Evolutionary conservation across 2,888 invertebrate genomes (phyloP).

Genomic region (Entomobrya proxima): DNA sequence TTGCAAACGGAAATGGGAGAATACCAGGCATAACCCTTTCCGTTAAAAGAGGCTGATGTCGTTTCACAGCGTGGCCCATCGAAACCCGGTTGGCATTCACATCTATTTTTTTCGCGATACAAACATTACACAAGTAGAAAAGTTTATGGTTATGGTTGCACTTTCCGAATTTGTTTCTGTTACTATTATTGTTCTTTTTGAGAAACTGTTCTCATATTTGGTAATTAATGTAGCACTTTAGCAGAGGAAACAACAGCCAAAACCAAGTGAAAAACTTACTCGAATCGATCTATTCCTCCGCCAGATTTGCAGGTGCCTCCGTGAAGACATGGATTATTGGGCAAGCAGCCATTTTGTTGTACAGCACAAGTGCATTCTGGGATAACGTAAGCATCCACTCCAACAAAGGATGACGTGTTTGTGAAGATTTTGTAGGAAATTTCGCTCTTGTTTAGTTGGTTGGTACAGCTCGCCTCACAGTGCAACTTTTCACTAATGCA

Average conservation of each 20-base stretch:
- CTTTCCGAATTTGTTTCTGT: slow-evolving; percentile 1
- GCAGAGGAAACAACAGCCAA: not conserved
- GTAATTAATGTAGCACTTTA: slow-evolving; percentile 28
- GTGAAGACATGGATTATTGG: slow-evolving; percentile 76
- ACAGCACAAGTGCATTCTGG: slow-evolving; percentile 79
- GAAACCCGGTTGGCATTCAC: slow-evolving; percentile 88
- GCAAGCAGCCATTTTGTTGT: slow-evolving; percentile 77
- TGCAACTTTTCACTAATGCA: slow-evolving; percentile 88
- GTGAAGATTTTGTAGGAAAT: slow-evolving; percentile 91
- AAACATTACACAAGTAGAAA: slow-evolving; percentile 21
- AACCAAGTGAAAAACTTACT: slow-evolving; percentile 47
- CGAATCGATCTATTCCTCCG: slow-evolving; percentile 64
- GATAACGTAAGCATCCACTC: slow-evolving; percentile 89
- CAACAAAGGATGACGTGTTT: slow-evolving; percentile 95
- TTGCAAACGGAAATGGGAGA: slow-evolving; percentile 91
- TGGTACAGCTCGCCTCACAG: slow-evolving; percentile 85
- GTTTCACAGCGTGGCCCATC: slow-evolving; percentile 94
- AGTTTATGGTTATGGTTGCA: slow-evolving; percentile 36
- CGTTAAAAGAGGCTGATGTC: slow-evolving; percentile 90
- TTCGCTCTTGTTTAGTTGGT: slow-evolving; percentile 85
- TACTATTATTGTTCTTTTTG: not conserved
- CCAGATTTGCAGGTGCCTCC: slow-evolving; percentile 71
- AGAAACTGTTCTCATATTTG: not conserved
- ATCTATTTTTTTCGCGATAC: slow-evolving; percentile 78
- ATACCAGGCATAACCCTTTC: slow-evolving; percentile 96